Base-by-base conservation (phyloP, 1,140 invertebrate species). In the Adoxophyes honmai region DNA sequence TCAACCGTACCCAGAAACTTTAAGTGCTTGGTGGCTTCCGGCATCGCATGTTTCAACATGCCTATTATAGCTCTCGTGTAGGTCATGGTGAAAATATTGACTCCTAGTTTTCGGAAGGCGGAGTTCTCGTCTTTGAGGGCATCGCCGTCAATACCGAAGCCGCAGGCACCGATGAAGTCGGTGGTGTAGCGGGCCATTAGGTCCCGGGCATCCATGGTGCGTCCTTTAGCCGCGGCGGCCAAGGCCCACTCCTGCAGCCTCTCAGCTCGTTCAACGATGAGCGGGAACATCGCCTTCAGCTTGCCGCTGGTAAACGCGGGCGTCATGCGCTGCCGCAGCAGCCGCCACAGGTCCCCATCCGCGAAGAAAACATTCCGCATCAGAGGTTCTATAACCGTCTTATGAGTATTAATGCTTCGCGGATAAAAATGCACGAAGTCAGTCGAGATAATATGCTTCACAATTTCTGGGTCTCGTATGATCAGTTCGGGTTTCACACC, bases 231-330 rank as follows among this genome's bases (percentile, higher is more conserved):
- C 1, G 60, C 67, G 11, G 60, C 61, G 0, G 7, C 57, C 13
- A 14, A 51, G 35, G 75, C 38, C 15, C 34, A 68, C 8, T 75
- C 60, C 0, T 68, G 55, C 33, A 91, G 52, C 10, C 66, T 52
- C n/a, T 86, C 74, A 1, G 80, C 79, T 48, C 82, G 76, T 34
- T 89, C 78, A 9, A 84, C 67, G 2, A 91, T 62, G 0, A 88
- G 78, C 0, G 59, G 57, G 6, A 91, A 90, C 88, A 92, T 91
- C 0, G 61, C 64, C 64, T 91, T 92, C 13, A 92, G 78, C 71
- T 91, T 92, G 4, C 88, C 88, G 0, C 90, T 86, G 0, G 90
- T 90, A 60, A 93, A 92, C 6, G 90, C 89, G 0, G 91, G 92
- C 1, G 86, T 85, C 5, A 93, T 51, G 57, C 91, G 92, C 0